phyloP scores from a whole-genome alignment of 2,113 vertebrate genomes.

The Gnathochromis pfefferi region DNA sequence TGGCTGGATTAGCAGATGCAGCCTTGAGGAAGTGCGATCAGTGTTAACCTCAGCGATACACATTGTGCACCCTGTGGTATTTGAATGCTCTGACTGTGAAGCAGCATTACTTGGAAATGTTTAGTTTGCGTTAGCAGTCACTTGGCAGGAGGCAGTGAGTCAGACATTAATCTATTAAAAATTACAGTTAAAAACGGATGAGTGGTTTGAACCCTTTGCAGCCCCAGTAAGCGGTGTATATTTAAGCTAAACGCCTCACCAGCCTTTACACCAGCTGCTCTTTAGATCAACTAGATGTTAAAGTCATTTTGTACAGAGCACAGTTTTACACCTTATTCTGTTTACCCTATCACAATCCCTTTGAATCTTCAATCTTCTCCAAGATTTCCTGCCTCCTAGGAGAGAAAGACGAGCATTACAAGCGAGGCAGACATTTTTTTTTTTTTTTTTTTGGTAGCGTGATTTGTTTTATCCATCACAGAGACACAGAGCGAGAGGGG shows the following conservation, averaged over 20 bases:
- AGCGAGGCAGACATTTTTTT: neutral
- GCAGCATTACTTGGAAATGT: neutral
- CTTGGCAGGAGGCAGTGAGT: neutral
- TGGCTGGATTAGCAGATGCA: neutral
- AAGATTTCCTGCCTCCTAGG: constrained; percentile 31
- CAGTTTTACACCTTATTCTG: constrained; percentile 21
- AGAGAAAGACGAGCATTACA: constrained; percentile 32
- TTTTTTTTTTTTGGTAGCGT: neutral
- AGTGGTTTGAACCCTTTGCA: neutral
- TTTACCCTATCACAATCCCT: constrained; percentile 11
- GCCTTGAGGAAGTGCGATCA: neutral
- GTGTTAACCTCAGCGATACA: neutral
- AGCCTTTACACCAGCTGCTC: neutral
- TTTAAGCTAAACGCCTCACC: neutral
- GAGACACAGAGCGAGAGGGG: neutral
- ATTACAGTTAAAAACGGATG: neutral
- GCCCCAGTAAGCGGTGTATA: neutral
- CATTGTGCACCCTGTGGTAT: neutral
- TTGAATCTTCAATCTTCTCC: constrained; percentile 30
- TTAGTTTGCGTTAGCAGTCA: neutral
- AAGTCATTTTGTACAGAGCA: constrained; percentile 2
- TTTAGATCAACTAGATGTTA: neutral
- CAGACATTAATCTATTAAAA: neutral
- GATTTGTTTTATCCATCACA: constrained; percentile 57
- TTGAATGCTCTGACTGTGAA: neutral